Percentiles rank a stretch among this genome's conserved stretches.
These are phyloP conservation scores for Cyclina sinensis DNA, from an alignment of 1,140 invertebrate genomes.

Conservation along the genomic window DNA sequence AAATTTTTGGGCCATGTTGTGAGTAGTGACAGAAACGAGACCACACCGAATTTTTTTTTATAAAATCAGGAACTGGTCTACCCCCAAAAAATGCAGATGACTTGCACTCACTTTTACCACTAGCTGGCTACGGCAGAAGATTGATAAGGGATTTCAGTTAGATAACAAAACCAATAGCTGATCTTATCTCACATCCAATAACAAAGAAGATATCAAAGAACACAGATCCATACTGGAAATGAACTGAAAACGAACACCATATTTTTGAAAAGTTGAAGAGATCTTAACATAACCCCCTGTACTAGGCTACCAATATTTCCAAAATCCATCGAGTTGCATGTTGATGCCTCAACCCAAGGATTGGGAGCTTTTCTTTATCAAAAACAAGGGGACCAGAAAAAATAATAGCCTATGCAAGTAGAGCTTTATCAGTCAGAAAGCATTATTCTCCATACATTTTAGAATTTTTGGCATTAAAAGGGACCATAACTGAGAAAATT, in stretches of 20 bases:
- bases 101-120: slow-evolving; percentile 77
- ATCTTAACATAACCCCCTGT: slow-evolving; percentile 55
- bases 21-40: slow-evolving; percentile 68
- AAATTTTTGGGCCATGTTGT: slow-evolving; percentile 75
- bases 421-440: too few relatives aligned
- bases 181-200: slow-evolving; percentile 61
- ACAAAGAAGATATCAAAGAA: not conserved
- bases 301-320: slow-evolving; percentile 9
- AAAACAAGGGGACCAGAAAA: too few relatives aligned
- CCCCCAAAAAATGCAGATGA: slow-evolving; percentile 74
- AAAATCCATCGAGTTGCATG: slow-evolving; percentile 42
- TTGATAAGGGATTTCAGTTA: slow-evolving; percentile 76
- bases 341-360: not conserved
- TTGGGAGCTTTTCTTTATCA: slow-evolving; percentile 20
- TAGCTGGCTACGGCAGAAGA: slow-evolving; percentile 83
- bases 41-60: slow-evolving; percentile 77
- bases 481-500: too few relatives aligned
- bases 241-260: not conserved
- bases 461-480: too few relatives aligned
- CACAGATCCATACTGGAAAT: not conserved
- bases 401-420: too few relatives aligned
- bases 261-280: not conserved
- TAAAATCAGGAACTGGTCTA: slow-evolving; percentile 76
- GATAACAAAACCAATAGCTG: slow-evolving; percentile 69
- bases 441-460: too few relatives aligned